Evolutionary conservation across 2,113 vertebrate genomes (phyloP).

Genomic region (Cheirogaleus medius): DNA sequence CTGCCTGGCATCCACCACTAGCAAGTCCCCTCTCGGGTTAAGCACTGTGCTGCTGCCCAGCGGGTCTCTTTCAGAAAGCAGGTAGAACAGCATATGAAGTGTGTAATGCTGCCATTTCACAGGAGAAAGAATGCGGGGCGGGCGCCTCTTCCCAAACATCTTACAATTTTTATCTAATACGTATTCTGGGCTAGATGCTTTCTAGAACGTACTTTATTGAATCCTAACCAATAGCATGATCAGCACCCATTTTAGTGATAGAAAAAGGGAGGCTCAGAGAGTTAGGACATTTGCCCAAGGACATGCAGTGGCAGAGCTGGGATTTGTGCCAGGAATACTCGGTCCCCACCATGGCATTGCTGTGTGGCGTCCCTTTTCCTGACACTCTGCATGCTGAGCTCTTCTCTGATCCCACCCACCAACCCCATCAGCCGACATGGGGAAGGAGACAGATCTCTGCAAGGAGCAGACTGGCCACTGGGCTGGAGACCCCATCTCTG

Average conservation of each 20-base stretch:
- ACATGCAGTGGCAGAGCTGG: not conserved
- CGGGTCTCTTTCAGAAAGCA: not conserved
- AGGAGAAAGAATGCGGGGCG: not conserved
- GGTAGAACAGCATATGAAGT: not conserved
- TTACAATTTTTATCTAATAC: not conserved
- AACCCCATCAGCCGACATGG: accelerated
- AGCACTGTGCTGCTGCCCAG: not conserved
- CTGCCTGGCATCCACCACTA: not conserved
- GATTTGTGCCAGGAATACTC: not conserved
- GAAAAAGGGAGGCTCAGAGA: not conserved
- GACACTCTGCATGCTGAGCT: not conserved
- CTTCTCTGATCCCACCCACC: too few species aligned
- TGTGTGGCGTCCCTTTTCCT: not conserved
- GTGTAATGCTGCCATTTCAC: not conserved
- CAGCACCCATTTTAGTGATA: not conserved
- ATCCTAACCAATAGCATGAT: not conserved
- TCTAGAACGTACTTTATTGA: not conserved
- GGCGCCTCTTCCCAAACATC: not conserved
- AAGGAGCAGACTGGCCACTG: not conserved
- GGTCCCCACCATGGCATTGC: not conserved
- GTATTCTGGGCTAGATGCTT: not conserved
- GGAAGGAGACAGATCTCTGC: not conserved
- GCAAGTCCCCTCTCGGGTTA: not conserved
- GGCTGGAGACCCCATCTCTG: not conserved
- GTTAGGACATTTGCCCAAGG: not conserved